phyloP scores from a whole-genome alignment of 1,140 invertebrate genomes.

The Mizuhopecten yessoensis region DNA sequence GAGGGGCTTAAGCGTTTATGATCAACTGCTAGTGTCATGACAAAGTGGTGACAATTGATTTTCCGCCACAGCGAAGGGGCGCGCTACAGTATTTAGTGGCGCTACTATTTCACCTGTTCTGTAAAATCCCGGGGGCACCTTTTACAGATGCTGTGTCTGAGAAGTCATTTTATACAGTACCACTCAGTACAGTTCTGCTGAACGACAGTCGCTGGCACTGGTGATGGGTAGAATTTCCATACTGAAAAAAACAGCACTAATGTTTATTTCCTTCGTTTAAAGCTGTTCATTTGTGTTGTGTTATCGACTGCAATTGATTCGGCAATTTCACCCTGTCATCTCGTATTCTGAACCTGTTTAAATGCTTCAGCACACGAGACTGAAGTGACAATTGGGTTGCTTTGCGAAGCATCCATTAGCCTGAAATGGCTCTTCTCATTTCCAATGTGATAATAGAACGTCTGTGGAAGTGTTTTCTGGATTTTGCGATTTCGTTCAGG shows the following conservation, averaged over 20 bases:
- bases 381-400: background rate
- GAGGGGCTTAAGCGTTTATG: background rate
- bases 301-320: background rate
- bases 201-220: background rate
- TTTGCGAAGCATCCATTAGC: background rate
- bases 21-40: background rate
- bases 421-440: background rate
- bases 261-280: background rate
- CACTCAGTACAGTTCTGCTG: background rate
- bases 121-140: background rate
- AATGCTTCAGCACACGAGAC: background rate
- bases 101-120: background rate
- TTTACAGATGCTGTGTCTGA: background rate
- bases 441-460: background rate
- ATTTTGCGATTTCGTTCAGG: no score
- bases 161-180: background rate
- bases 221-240: background rate
- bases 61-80: background rate
- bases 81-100: background rate
- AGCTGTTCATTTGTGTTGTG: background rate
- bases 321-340: background rate
- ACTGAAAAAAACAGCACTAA: background rate
- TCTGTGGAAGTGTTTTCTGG: background rate
- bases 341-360: background rate
- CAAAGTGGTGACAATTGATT: slow-evolving; percentile 1